Percentiles rank a stretch among this genome's conserved stretches.
These are phyloP conservation scores for Margaritifera margaritifera DNA, from an alignment of 2,888 invertebrate species.

Conservation along the genomic window DNA sequence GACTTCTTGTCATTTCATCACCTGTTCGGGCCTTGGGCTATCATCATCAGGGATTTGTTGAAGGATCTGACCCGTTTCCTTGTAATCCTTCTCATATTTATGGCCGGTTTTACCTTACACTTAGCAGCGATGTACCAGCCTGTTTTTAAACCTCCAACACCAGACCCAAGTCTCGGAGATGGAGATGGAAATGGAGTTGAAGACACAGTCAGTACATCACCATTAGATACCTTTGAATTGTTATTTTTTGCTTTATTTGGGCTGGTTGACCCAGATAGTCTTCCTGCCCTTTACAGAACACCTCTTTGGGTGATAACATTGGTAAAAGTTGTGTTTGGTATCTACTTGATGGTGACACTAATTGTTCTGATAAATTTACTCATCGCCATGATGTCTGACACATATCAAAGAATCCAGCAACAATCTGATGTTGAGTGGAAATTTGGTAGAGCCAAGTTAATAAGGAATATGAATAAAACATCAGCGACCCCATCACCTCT, in stretches of 20 bases:
- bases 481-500: conserved; percentile 98
- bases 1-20: conserved; percentile 98
- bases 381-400: conserved; percentile 99
- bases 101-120: conserved; percentile 96
- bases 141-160: conserved; percentile 51
- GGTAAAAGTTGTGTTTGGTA: conserved; percentile 85
- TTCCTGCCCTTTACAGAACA: conserved; percentile 75
- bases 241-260: conserved; percentile 99
- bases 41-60: conserved; percentile 89
- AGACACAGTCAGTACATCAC: conserved; percentile 50
- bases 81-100: conserved; percentile 97
- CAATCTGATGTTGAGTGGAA: conserved; percentile 99
- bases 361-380: conserved; percentile 98
- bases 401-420: conserved; percentile 98
- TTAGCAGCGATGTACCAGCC: conserved; percentile 95
- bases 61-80: conserved; percentile 94
- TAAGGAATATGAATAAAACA: conserved; percentile 97
- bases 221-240: conserved; percentile 90
- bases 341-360: conserved; percentile 98
- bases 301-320: conserved; percentile 73
- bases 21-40: conserved; percentile 99
- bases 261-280: conserved; percentile 81
- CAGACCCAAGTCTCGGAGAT: conserved; percentile 43
- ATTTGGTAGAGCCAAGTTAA: conserved; percentile 97
- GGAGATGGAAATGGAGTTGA: conserved; percentile 55